Percentiles rank a stretch among this genome's conserved stretches.
Evolutionary conservation across 2,888 invertebrate genomes (phyloP).

Genomic region (Meghimatium bilineatum): DNA sequence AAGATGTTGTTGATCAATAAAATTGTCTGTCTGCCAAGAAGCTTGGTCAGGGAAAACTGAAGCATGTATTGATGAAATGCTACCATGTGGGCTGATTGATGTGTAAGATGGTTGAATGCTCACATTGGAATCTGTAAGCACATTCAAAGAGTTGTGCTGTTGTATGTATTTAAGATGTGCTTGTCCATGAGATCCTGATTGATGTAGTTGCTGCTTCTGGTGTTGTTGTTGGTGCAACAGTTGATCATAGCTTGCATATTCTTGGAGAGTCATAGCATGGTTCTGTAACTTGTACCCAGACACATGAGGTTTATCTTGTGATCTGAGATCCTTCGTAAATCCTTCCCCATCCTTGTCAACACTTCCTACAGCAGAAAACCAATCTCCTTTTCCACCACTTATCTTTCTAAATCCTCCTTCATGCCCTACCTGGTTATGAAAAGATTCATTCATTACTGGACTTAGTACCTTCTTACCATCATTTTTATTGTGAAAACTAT

Average conservation of each 20-base stretch:
- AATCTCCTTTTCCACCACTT: background rate
- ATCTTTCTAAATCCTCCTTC: background rate
- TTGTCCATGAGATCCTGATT: background rate
- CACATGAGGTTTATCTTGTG: background rate
- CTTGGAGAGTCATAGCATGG: background rate
- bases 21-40: conserved; percentile 33
- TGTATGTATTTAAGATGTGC: background rate
- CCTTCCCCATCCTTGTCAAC: background rate
- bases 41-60: background rate
- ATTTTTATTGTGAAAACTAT: background rate
- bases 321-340: conserved; percentile 45
- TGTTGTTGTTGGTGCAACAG: background rate
- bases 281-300: background rate
- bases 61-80: background rate
- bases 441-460: background rate
- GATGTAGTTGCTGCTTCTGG: conserved; percentile 12
- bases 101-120: background rate
- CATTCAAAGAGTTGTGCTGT: background rate
- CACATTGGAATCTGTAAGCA: background rate
- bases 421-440: background rate
- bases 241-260: background rate
- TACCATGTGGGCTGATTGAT: background rate
- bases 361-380: too few relatives aligned
- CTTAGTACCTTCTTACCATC: background rate
- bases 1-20: conserved; percentile 5